Conservation (phyloP, 1,140 invertebrate species). For the Drosophila gunungcola region DNA sequence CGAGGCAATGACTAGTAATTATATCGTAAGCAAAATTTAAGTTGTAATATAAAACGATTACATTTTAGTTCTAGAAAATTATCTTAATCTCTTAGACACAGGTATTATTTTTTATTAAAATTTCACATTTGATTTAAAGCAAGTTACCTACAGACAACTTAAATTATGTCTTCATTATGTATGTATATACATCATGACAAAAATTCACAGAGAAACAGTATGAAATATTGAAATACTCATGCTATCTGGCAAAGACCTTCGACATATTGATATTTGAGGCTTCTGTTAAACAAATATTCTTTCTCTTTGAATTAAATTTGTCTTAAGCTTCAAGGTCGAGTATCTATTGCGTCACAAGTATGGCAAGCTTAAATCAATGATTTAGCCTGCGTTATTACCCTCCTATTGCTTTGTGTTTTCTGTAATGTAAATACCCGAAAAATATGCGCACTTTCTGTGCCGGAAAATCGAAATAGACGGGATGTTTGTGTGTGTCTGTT, state of each 20-base stretch:
- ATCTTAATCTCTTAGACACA: too few relatives aligned
- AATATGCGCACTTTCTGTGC: conserved; percentile 26
- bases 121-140: too few relatives aligned
- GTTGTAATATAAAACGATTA: too few relatives aligned
- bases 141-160: too few relatives aligned
- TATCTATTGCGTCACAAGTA: conserved; percentile 5
- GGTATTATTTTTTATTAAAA: too few relatives aligned
- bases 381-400: conserved; percentile 8
- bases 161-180: too few relatives aligned
- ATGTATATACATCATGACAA: too few relatives aligned
- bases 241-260: too few relatives aligned
- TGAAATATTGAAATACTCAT: too few relatives aligned
- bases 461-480: conserved; percentile 29
- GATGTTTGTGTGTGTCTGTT: background rate
- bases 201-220: too few relatives aligned
- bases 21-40: conserved; percentile 7
- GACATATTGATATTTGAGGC: too few relatives aligned
- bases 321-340: conserved; percentile 17
- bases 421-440: conserved; percentile 18
- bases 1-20: background rate
- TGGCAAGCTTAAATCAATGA: conserved; percentile 21
- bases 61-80: too few relatives aligned
- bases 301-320: background rate
- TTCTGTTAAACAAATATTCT: background rate
- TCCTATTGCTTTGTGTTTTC: background rate